A percentile compares a stretch with the other conserved stretches of the same genome.
These are phyloP conservation scores for Phymastichus coffea DNA, from an alignment of 1,140 invertebrate genomes.

Conservation along the genomic window DNA sequence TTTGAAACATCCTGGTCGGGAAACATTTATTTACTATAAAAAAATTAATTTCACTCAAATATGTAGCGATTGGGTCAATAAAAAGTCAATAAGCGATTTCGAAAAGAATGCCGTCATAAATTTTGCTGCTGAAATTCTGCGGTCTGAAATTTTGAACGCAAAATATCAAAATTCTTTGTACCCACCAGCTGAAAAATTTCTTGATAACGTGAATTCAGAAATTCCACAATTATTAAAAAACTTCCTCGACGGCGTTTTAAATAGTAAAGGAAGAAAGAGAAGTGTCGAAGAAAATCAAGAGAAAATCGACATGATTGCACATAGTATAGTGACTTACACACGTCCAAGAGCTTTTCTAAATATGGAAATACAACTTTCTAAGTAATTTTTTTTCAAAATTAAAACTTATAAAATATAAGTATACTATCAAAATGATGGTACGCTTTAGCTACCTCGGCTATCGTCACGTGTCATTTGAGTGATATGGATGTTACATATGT, in stretches of 20 bases:
- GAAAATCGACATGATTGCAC: constrained; percentile 37
- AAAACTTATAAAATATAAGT: too few relatives aligned
- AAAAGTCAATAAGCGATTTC: neutral
- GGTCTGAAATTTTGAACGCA: neutral
- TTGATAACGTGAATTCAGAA: constrained; percentile 16
- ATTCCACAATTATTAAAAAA: constrained; percentile 7
- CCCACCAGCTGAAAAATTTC: constrained; percentile 13
- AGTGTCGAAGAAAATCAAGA: constrained; percentile 33
- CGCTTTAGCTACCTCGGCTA: too few relatives aligned
- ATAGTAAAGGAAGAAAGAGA: constrained; percentile 1
- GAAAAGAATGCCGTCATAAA: neutral
- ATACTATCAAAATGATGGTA: too few relatives aligned
- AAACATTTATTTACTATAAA: constrained; percentile 19
- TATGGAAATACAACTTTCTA: too few relatives aligned
- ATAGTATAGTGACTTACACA: constrained; percentile 43
- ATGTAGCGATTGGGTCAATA: constrained; percentile 8
- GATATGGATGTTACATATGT: too few relatives aligned
- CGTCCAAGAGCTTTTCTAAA: constrained; percentile 42
- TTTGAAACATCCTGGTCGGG: constrained; percentile 1
- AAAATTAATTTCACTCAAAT: constrained; percentile 4
- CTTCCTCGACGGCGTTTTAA: constrained; percentile 8
- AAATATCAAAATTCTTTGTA: constrained; percentile 14
- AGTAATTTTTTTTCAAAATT: too few relatives aligned
- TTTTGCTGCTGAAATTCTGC: constrained; percentile 7
- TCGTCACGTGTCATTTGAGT: too few relatives aligned